Evolutionary conservation across 2,888 invertebrate species (phyloP), one percentile per base, ranked within the genome.

Genomic region (Tachina fera): DNA sequence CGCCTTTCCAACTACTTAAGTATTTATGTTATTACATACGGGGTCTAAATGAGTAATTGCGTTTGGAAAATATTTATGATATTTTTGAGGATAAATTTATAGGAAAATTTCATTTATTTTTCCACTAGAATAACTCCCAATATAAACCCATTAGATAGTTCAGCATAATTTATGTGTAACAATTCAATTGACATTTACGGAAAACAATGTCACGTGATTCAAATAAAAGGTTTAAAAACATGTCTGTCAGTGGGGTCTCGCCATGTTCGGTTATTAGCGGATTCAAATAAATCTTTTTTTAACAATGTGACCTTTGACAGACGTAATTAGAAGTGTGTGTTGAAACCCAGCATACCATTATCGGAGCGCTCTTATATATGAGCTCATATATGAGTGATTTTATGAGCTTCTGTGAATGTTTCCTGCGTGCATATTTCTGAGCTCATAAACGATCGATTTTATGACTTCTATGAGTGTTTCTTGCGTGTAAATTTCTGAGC

Each of bases 101-200:
- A 74, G 74, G 78, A 85, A 77, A 71, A 71, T 71, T 77, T 82
- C 19, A 49, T 16, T 75, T 67, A 79, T 82, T 85, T 82, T 86
- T 86, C 74, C 85, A 79, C 75, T 71, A 71, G 65, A 86, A 47
- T 65, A 41, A 63, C 51, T 75, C 10, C 65, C 39, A 58, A 79
- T 71, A 71, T 39, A 63, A 82, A 63, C 53, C 56, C 53, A 70
- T 78, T 75, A 65, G 31, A 53, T 19, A 41, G n/a, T 16, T 51
- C 16, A 49, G 39, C 10, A 45, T 77, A 77, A 77, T 83, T 83
- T 72, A 77, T 83, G 49, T 68, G 45, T 53, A n/a, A 67, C 60
- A 51, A 72, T 83, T 56, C 47, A 61, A 56, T 82, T 75, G 70
- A 82, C 74, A 74, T 51, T 74, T 75, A 53, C 31, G 3, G 43